Percentiles rank a stretch among this genome's conserved stretches.
These are phyloP conservation scores for Myotis yumanensis DNA, from an alignment of 2,113 vertebrate genomes.

Conservation along the genomic window DNA sequence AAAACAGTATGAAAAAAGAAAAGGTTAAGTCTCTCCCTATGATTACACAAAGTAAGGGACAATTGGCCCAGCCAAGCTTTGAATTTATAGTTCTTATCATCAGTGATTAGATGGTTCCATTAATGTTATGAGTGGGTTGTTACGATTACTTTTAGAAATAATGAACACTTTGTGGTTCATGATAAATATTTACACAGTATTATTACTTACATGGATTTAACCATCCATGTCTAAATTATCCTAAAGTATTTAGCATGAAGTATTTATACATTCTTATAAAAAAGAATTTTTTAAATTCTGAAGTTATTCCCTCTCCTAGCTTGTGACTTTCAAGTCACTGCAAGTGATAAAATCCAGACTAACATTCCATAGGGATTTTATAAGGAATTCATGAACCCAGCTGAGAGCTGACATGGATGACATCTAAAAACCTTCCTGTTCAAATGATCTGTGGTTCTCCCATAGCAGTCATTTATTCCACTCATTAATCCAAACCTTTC, in stretches of 20 bases:
- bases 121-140: not conserved
- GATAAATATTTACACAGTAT: constrained; percentile 4
- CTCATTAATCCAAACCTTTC: not conserved
- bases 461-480: not conserved
- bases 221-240: not conserved
- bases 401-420: not conserved
- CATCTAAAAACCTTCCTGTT: not conserved
- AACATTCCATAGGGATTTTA: not conserved
- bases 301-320: not conserved
- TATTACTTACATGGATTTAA: constrained; percentile 2
- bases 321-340: constrained; percentile 16
- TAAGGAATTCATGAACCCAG: not conserved
- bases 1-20: constrained; percentile 74
- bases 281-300: constrained; percentile 38
- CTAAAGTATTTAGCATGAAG: constrained; percentile 7
- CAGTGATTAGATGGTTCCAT: not conserved
- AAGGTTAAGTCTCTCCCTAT: not conserved
- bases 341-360: constrained; percentile 11
- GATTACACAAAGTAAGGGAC: not conserved
- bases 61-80: not conserved
- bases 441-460: not conserved
- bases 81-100: constrained; percentile 10
- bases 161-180: not conserved
- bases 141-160: constrained; percentile 36
- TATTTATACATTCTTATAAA: not conserved